phyloP scores from a whole-genome alignment of 2,113 vertebrate genomes.

The Empidonax traillii region DNA sequence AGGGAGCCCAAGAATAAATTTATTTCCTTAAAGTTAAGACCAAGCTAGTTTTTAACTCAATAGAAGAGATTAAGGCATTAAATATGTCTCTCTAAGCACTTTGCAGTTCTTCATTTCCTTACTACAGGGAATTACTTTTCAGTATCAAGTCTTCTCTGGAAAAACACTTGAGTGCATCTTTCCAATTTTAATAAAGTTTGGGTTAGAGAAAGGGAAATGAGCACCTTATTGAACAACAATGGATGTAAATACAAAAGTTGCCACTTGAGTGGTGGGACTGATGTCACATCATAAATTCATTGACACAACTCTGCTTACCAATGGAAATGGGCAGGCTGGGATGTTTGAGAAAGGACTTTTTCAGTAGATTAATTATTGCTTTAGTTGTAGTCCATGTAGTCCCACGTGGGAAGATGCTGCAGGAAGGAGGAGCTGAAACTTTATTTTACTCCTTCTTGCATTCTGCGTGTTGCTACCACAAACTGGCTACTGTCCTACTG shows the following conservation, averaged over 20 bases:
- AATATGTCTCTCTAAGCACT: constrained; percentile 64
- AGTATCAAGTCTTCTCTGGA: constrained; percentile 58
- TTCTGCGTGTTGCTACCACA: neutral
- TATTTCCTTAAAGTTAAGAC: constrained; percentile 56
- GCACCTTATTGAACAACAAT: constrained; percentile 60
- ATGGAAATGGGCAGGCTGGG: neutral
- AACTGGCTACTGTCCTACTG: neutral
- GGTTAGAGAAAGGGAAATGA: constrained; percentile 41
- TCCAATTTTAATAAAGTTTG: constrained; percentile 67
- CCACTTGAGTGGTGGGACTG: neutral
- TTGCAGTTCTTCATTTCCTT: constrained; percentile 61
- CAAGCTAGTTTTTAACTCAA: constrained; percentile 63
- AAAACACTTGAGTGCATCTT: constrained; percentile 51
- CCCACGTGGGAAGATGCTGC: neutral
- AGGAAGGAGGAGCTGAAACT: neutral
- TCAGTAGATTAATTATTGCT: constrained; percentile 61
- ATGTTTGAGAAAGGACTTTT: constrained; percentile 38
- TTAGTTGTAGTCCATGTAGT: constrained; percentile 32
- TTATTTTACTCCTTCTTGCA: neutral
- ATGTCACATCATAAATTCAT: constrained; percentile 60
- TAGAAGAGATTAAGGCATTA: constrained; percentile 59
- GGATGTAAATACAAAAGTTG: constrained; percentile 50
- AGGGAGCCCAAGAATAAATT: constrained; percentile 53
- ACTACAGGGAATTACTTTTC: constrained; percentile 59
- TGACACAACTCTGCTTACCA: neutral